Evolutionary conservation across 2,113 vertebrate species (phyloP).

Genomic region (Trematocara zebra): DNA sequence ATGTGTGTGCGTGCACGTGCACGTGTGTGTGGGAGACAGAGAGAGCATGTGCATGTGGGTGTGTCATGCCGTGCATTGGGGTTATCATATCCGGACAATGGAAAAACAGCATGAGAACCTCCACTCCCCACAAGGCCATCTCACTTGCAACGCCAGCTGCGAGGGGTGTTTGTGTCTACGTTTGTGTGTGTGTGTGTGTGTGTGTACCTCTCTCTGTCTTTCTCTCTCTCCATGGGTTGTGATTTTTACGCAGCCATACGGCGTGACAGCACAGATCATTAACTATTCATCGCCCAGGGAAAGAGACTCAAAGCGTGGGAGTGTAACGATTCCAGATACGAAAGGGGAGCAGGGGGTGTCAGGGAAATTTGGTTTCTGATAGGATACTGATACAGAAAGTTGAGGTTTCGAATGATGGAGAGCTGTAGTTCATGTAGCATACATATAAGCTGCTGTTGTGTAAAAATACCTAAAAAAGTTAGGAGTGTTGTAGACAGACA

Average conservation of each 20-base stretch:
- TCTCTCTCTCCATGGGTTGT: conserved; percentile 45
- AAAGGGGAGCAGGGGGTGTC: conserved; percentile 12
- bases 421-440: not conserved
- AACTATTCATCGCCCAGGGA: conserved; percentile 64
- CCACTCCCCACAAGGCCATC: conserved; percentile 59
- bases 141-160: conserved; percentile 58
- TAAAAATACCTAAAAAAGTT: not conserved
- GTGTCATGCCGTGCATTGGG: conserved; percentile 4
- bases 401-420: not conserved
- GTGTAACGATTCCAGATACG: conserved; percentile 39
- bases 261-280: conserved; percentile 65
- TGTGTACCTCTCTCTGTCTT: not conserved
- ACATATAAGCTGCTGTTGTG: not conserved
- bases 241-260: conserved; percentile 60
- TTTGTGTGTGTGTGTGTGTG: not conserved
- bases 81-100: conserved; percentile 64
- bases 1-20: not conserved
- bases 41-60: conserved; percentile 1
- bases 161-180: conserved; percentile 36
- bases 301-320: conserved; percentile 52
- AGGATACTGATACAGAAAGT: conserved; percentile 3
- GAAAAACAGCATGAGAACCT: conserved; percentile 63
- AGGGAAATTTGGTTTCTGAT: conserved; percentile 4
- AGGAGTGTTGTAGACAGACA: not conserved
- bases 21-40: not conserved